These are phyloP conservation scores for Villa cingulata DNA, from an alignment of 2,888 invertebrate species.

Conservation along the genomic window DNA sequence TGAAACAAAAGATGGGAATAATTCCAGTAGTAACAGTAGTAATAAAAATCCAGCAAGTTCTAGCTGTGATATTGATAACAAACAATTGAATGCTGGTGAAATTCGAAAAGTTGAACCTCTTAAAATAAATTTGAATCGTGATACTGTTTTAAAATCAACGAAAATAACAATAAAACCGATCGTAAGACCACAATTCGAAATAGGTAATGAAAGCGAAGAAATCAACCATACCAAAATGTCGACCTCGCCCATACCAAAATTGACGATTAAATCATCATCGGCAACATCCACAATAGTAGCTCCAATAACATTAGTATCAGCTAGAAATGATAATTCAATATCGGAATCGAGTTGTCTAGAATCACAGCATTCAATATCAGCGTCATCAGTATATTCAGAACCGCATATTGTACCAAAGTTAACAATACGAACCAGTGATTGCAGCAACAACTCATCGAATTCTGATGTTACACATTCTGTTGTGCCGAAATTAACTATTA, in stretches of 20 bases:
- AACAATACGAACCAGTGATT: constrained; percentile 26
- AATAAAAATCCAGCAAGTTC: constrained; percentile 5
- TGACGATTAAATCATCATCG: constrained; percentile 20
- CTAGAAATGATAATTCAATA: background rate
- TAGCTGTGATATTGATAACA: constrained; percentile 6
- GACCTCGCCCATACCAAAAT: constrained; percentile 19
- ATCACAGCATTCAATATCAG: constrained; percentile 1
- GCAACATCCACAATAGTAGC: background rate
- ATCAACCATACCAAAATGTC: background rate
- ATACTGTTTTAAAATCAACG: constrained; percentile 10
- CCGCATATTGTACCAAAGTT: constrained; percentile 35
- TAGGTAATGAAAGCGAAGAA: background rate
- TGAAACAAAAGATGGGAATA: background rate
- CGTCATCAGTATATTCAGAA: constrained; percentile 12
- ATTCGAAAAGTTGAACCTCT: constrained; percentile 34
- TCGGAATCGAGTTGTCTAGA: background rate
- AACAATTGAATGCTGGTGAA: constrained; percentile 4
- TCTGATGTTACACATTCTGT: constrained; percentile 22
- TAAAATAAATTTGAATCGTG: constrained; percentile 31
- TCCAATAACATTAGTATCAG: constrained; percentile 4
- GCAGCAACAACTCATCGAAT: constrained; percentile 20
- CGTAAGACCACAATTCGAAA: constrained; percentile 16
- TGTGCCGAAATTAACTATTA: constrained; percentile 34
- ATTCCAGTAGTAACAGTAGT: background rate
- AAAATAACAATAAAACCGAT: constrained; percentile 31